These are phyloP conservation scores for Fragum sueziense DNA, from an alignment of 2,888 invertebrate species.

Conservation along the genomic window DNA sequence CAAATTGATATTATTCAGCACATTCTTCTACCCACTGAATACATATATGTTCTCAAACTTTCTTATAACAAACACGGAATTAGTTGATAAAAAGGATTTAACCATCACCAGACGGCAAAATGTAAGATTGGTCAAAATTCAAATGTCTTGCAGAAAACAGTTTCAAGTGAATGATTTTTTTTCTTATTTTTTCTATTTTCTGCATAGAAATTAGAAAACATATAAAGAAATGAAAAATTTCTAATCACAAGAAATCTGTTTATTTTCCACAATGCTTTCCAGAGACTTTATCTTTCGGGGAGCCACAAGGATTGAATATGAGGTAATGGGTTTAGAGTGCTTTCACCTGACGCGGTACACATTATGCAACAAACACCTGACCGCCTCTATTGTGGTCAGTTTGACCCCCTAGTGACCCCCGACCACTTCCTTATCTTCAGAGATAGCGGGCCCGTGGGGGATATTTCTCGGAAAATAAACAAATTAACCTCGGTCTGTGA, in stretches of 20 bases:
- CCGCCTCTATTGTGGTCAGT: neutral
- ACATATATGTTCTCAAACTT: too few relatives aligned
- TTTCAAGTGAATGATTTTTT: too few relatives aligned
- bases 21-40: too few relatives aligned
- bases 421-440: constrained; percentile 20
- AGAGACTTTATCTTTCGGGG: too few relatives aligned
- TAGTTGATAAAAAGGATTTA: too few relatives aligned
- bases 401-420: constrained; percentile 11
- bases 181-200: neutral
- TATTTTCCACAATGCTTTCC: too few relatives aligned
- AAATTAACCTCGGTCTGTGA: constrained; percentile 11
- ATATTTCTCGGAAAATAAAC: constrained; percentile 17
- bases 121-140: too few relatives aligned
- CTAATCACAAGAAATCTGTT: neutral
- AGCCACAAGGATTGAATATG: too few relatives aligned
- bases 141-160: too few relatives aligned
- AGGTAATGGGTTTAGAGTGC: neutral
- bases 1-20: too few relatives aligned
- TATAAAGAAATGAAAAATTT: neutral
- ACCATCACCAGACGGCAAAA: neutral
- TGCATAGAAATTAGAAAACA: neutral
- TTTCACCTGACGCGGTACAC: neutral
- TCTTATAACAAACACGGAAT: too few relatives aligned
- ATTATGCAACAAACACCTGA: constrained; percentile 17
- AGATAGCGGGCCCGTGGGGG: constrained; percentile 3